phyloP scores from a whole-genome alignment of 2,888 invertebrate genomes.

The Thysanoteuthis rhombus region DNA sequence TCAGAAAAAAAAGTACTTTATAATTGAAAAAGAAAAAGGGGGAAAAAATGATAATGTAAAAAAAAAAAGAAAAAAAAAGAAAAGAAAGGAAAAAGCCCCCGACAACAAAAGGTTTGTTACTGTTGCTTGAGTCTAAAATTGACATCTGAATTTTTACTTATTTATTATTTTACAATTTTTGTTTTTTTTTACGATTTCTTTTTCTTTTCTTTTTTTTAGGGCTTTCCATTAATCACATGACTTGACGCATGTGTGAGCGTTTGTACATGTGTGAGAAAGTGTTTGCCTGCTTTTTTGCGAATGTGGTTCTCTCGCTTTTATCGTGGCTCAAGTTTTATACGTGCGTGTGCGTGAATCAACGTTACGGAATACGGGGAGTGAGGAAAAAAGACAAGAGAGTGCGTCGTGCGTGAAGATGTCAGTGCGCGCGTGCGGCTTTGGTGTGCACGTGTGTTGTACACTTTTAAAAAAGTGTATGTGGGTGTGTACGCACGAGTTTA shows the following conservation, averaged over 20 bases:
- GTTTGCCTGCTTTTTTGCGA: background rate
- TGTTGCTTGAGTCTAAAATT: background rate
- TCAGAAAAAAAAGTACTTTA: background rate
- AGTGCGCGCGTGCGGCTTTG: background rate
- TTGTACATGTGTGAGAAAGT: background rate
- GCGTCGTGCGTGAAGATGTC: background rate
- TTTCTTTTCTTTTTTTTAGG: background rate
- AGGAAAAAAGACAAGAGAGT: background rate
- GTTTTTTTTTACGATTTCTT: background rate
- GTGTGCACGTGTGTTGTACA: background rate
- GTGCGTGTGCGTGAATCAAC: background rate
- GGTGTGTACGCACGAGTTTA: background rate
- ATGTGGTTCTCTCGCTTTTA: background rate
- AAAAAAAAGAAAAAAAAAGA: background rate
- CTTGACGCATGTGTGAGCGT: background rate
- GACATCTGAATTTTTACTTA: background rate
- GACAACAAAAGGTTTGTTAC: background rate
- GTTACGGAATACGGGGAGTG: background rate
- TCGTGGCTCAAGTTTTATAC: background rate
- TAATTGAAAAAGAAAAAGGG: background rate
- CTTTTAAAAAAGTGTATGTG: background rate
- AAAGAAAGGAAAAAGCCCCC: background rate
- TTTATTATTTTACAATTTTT: background rate
- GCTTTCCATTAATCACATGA: conserved; percentile 12
- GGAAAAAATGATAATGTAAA: background rate